phyloP scores from a whole-genome alignment of 1,140 invertebrate genomes.

The Onthophagus taurus region DNA sequence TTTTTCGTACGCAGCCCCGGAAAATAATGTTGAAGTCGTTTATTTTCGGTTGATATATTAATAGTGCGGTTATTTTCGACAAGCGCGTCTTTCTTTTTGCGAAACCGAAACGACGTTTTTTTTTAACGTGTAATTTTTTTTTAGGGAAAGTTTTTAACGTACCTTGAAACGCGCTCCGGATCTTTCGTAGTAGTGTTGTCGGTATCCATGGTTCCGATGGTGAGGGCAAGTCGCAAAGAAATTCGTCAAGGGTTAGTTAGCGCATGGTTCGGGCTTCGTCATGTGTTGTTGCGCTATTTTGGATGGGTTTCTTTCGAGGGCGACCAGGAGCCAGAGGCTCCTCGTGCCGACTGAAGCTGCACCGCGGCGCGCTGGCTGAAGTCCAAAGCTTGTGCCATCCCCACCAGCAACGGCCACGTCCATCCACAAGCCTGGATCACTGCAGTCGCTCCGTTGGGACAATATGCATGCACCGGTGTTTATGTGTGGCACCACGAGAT shows the following conservation, averaged over 20 bases:
- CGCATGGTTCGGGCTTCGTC: too few relatives aligned
- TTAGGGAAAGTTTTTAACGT: background rate
- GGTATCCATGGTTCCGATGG: too few relatives aligned
- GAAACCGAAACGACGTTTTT: background rate
- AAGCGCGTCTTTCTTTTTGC: too few relatives aligned
- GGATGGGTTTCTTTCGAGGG: slow-evolving; percentile 1
- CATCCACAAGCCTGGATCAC: slow-evolving; percentile 13
- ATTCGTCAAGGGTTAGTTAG: too few relatives aligned
- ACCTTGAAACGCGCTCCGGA: slow-evolving; percentile 8
- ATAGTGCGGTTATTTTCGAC: background rate
- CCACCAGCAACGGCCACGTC: slow-evolving; percentile 14
- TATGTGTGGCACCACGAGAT: too few relatives aligned
- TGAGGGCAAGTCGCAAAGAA: too few relatives aligned
- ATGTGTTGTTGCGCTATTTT: slow-evolving; percentile 9
- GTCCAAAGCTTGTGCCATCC: slow-evolving; percentile 16
- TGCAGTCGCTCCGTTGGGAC: slow-evolving; percentile 15
- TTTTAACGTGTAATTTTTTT: background rate
- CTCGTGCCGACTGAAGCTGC: slow-evolving; percentile 18
- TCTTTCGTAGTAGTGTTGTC: too few relatives aligned
- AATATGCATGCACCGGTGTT: slow-evolving; percentile 16
- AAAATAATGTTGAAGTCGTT: too few relatives aligned
- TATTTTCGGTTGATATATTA: background rate
- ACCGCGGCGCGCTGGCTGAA: slow-evolving; percentile 16
- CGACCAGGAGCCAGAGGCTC: slow-evolving; percentile 14
- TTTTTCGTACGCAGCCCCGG: too few relatives aligned